Base-by-base conservation (phyloP, 2,113 vertebrate species). In the Macrotus californicus region DNA sequence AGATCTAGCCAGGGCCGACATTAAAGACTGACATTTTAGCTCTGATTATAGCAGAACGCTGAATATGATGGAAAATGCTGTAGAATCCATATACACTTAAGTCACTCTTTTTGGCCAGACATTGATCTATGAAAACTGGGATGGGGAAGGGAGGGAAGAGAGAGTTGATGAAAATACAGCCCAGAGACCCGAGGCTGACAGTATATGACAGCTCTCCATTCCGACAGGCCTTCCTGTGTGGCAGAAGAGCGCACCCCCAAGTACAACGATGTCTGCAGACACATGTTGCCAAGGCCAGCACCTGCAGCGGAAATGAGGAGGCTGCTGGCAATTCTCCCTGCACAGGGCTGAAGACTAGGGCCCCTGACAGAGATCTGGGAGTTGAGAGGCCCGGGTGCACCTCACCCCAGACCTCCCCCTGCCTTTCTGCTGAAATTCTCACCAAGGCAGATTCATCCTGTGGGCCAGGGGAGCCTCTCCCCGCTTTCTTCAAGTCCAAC, bases 11-110 rank as follows among this genome's bases (percentile, higher is more conserved):
- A 22, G 67, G 59, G 84, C 67, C 5, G 0, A 81, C 36, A 36
- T 76, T 22, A 91, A 73, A 73, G 86, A 69, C 2, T 96, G 94
- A 77, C 87, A 90, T 81, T 84, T 91, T 81, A 54, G n/a, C 70
- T 84, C 70, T 50, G 79, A 39, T 76, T 76, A 87, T 9, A 69
- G 83, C 4, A 16, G 61, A 67, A 92, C 48, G 41, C 41, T 80
- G 75, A 87, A 50, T 39, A 19, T 0, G 18, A 46, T 15, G 21
- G 39, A 43, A n/a, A n/a, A 26, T 5, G 56, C 3, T 26, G 15
- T 22, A 34, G 92, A 89, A 79, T 61, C 43, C 19, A 48, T 50
- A 80, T 52, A 22, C n/a, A 64, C 12, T 19, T 1, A 24, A 67
- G 82, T 69, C 61, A 21, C 24, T 85, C 41, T 92, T 73, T 88